Evolutionary conservation across 2,797 vertebrate species (phyloP).

Genomic region (Peromyscus melanophrys): DNA sequence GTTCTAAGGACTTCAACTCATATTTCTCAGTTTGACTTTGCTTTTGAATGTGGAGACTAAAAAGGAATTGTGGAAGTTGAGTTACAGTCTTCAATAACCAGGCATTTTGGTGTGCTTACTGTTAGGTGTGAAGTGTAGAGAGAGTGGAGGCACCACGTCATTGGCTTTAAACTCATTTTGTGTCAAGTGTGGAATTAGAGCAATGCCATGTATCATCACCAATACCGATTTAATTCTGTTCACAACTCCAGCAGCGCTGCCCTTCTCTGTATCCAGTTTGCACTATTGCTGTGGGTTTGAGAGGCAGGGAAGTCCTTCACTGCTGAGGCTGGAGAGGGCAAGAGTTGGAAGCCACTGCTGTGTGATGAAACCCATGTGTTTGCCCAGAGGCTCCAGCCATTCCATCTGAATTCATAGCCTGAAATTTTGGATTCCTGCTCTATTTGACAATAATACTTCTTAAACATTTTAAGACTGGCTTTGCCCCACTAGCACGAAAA

Average conservation of each 20-base stretch:
- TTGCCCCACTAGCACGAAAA: constrained; percentile 71
- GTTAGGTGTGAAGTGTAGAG: constrained; percentile 36
- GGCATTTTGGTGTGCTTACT: constrained; percentile 18
- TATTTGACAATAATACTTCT: constrained; percentile 81
- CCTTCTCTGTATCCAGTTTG: constrained; percentile 53
- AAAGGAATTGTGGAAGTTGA: constrained; percentile 40
- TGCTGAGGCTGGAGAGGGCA: constrained; percentile 42
- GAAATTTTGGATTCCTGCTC: constrained; percentile 76
- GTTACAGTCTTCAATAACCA: neutral
- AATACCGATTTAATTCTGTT: constrained; percentile 46
- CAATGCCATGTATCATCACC: neutral
- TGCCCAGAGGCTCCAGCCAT: constrained; percentile 85
- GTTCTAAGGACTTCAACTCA: constrained; percentile 43
- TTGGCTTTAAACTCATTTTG: constrained; percentile 64
- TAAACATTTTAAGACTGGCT: constrained; percentile 53
- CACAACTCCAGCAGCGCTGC: neutral
- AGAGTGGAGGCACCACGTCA: constrained; percentile 44
- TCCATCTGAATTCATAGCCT: constrained; percentile 82
- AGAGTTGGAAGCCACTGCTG: constrained; percentile 82
- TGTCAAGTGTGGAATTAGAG: constrained; percentile 42
- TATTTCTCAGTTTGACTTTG: constrained; percentile 26
- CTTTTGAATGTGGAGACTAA: constrained; percentile 27
- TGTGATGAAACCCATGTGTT: constrained; percentile 90
- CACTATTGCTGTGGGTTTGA: constrained; percentile 46
- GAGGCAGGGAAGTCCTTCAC: constrained; percentile 51